A percentile compares a stretch with the other conserved stretches of the same genome.
phyloP scores from a whole-genome alignment of 1,140 invertebrate species.

The Pinna nobilis region DNA sequence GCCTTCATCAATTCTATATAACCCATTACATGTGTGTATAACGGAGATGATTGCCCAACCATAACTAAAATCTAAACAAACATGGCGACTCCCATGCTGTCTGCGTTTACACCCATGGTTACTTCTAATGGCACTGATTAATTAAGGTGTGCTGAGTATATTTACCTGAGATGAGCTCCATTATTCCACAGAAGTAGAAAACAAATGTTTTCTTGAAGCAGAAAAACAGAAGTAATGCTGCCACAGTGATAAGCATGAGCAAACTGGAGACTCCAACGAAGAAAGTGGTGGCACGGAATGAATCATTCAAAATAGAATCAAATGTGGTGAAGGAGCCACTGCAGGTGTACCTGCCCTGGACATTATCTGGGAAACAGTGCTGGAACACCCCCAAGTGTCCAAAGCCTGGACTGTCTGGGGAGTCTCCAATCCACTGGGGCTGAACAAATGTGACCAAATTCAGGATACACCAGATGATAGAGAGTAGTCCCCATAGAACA shows the following conservation, averaged over 20 bases:
- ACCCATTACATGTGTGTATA: too few relatives aligned
- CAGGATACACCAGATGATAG: constrained; percentile 97
- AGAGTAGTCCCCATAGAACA: constrained; percentile 96
- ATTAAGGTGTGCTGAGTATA: background rate
- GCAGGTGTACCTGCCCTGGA: constrained; percentile 48
- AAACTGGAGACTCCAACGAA: constrained; percentile 92
- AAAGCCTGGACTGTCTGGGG: constrained; percentile 85
- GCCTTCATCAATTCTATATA: too few relatives aligned
- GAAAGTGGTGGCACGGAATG: constrained; percentile 81
- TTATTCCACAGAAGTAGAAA: constrained; percentile 89
- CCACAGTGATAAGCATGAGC: constrained; percentile 88
- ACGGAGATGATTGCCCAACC: too few relatives aligned
- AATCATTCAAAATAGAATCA: constrained; percentile 48
- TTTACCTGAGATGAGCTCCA: constrained; percentile 66
- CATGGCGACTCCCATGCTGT: constrained; percentile 1
- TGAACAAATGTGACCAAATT: constrained; percentile 96
- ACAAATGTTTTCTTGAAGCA: constrained; percentile 97
- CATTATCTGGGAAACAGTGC: constrained; percentile 79
- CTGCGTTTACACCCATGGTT: background rate
- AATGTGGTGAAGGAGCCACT: constrained; percentile 53
- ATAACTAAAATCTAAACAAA: constrained; percentile 5
- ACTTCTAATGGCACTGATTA: background rate
- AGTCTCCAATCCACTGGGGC: constrained; percentile 93
- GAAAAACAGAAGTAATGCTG: constrained; percentile 91
- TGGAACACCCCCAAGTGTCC: constrained; percentile 94